Conservation (phyloP, 2,113 vertebrate genomes). For the Emydura subglobosa region DNA sequence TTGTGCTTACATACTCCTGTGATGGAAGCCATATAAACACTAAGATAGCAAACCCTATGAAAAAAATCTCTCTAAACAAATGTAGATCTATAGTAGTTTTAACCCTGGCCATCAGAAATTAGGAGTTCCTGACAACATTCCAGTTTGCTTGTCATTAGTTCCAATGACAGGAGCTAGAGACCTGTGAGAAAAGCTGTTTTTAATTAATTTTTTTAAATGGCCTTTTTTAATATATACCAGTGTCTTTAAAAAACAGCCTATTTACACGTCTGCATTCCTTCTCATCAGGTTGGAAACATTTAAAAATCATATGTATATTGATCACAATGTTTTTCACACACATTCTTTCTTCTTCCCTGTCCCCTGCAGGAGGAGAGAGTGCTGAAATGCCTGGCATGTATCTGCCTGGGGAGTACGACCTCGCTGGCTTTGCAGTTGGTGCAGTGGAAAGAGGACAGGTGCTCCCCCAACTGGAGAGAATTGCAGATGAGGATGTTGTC, state of each 20-base stretch:
- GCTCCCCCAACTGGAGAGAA: conserved; percentile 87
- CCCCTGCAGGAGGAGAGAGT: conserved; percentile 89
- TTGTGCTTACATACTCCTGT: neutral
- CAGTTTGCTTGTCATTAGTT: neutral
- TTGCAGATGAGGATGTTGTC: conserved; percentile 85
- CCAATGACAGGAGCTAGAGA: neutral
- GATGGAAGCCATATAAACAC: neutral
- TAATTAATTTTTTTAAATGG: neutral
- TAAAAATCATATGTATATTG: neutral
- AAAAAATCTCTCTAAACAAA: neutral
- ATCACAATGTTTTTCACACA: neutral
- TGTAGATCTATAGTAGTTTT: neutral
- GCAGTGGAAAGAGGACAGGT: conserved; percentile 88
- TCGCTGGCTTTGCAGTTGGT: conserved; percentile 94
- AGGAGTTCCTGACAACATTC: neutral
- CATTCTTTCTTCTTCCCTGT: neutral
- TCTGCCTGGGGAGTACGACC: conserved; percentile 89
- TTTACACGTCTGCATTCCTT: neutral
- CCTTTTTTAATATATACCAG: neutral
- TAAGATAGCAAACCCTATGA: neutral
- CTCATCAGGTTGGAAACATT: neutral
- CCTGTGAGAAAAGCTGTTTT: neutral
- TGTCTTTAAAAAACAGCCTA: neutral
- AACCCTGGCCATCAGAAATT: neutral
- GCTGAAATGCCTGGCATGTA: conserved; percentile 98